Evolutionary conservation across 2,888 invertebrate species (phyloP), one percentile per base, ranked within the genome.

Genomic region (Platynereis dumerilii): DNA sequence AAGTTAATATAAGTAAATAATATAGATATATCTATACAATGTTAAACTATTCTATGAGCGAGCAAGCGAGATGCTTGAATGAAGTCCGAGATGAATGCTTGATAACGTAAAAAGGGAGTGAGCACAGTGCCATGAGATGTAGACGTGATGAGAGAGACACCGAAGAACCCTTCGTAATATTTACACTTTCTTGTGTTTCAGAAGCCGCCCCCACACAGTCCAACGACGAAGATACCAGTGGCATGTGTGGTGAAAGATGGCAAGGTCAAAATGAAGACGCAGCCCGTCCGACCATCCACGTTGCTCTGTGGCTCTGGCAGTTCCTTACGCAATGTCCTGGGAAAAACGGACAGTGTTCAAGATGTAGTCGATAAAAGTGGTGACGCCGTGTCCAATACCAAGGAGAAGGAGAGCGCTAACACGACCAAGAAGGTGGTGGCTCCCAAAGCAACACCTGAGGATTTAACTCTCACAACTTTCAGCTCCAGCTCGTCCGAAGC

Each of bases 361-460:
- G 48, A 48, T 5, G 29, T 29, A 27, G 44, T 27, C 42, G 52
- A 45, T 28, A 61, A 53, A 22, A 17, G 54, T 52, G 22, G 53
- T 22, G 61, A 42, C 20, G 53, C 53, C 24, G 29, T 53, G 20
- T 53, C 61, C 3, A 54, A 29, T 39, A 39, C 55, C 20, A 34
- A 34, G 20, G 60, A 27, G 42, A 12, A 26, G 34, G 52, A 52
- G 45, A 60, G 60, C 52, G 29, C 48, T 52, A 60, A 52, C 48
- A 12, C 34, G 12, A 52, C 52, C 22, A 39, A 55, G 26, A 48
- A 44, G 12, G 42, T 62, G 62, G 57, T 62, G 56, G 62, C 62
- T 57, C 62, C 62, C 39, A 62, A 62, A 48, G 62, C 62, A 22
- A 57, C 57, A 22, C 62, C 62, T 28, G 62, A 62, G 62, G 62